Base-by-base conservation (phyloP, 2,797 vertebrate species). In the Coilia nasus region DNA sequence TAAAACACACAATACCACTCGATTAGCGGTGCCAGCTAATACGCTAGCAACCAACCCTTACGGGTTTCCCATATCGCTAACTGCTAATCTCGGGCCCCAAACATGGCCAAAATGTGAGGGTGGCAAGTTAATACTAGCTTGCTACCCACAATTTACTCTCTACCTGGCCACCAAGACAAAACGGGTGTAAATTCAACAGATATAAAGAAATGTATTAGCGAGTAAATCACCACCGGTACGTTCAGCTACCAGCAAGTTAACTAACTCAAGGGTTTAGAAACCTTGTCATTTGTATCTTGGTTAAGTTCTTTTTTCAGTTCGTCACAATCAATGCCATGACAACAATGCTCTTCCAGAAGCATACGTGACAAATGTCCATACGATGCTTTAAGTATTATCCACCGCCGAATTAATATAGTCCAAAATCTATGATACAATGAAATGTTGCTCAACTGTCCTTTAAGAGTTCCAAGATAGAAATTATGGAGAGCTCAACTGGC, bases 301-400 rank as follows among this genome's bases (percentile, higher is more conserved):
- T 10, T 78, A 78, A 78, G 19, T 78, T 78, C 35, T 78, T 78
- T 67, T 78, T 78, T 78, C 35, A 78, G 71, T 78, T 78, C 35
- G 71, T 41, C 71, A 78, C 35, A 78, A 78, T 78, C 31, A 78
- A 41, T 78, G 71, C 71, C 71, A 78, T 78, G 67, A 75, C 67
- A 78, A 78, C 71, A 78, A 78, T 78, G 17, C 35, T 78, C 71
- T 78, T 78, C 71, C 71, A 78, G 71, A 78, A 78, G 71, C 71
- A 78, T 41, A 41, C 71, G 71, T 78, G 2, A 78, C 35, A 41
- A 21, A 21, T 41, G 71, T 78, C 71, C 71, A 78, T 21, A 19
- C 19, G 19, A 78, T 21, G 19, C 71, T 44, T 78, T 41, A 31
- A 78, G 19, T 3, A n/a, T 41, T 35, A 78, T 41, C 17, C 71